These are phyloP conservation scores for Eolophus roseicapilla DNA, from an alignment of 2,113 vertebrate genomes.

Conservation along the genomic window DNA sequence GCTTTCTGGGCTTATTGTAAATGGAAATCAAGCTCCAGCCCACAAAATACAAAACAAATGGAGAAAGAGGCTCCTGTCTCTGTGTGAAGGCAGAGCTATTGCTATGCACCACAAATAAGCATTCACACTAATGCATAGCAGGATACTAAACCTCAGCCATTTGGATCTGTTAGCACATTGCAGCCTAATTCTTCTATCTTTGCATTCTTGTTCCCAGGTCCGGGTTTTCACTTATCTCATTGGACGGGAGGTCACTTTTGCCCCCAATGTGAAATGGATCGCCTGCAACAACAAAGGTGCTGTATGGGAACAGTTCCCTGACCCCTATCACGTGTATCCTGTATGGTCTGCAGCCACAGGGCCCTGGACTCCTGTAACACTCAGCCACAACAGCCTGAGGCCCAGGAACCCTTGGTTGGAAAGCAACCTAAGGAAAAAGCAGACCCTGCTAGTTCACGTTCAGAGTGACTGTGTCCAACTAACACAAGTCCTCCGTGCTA, in stretches of 20 bases:
- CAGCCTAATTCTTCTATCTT: background rate
- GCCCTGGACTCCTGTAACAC: background rate
- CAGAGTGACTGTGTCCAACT: background rate
- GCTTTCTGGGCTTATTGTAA: background rate
- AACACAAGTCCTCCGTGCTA: background rate
- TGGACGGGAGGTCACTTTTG: slow-evolving; percentile 92
- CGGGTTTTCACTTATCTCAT: slow-evolving; percentile 96
- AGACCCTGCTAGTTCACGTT: background rate
- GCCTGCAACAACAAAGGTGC: slow-evolving; percentile 96
- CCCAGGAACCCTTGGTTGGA: background rate
- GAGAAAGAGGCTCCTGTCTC: background rate
- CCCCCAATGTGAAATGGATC: slow-evolving; percentile 90
- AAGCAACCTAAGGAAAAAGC: background rate
- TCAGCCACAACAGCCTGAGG: background rate
- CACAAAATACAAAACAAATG: slow-evolving; percentile 4
- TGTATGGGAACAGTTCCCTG: background rate
- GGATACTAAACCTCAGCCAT: background rate
- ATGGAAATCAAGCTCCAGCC: slow-evolving; percentile 13
- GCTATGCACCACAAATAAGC: background rate
- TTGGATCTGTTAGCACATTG: background rate
- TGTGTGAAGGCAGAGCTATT: background rate
- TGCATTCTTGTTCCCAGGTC: slow-evolving; percentile 73
- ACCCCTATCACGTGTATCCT: accelerated
- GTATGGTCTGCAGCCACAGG: accelerated
- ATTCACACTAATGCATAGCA: background rate